Evolutionary conservation across 2,113 vertebrate genomes (phyloP), one percentile per base, ranked within the genome.

Genomic region (Puffinus mauretanicus): DNA sequence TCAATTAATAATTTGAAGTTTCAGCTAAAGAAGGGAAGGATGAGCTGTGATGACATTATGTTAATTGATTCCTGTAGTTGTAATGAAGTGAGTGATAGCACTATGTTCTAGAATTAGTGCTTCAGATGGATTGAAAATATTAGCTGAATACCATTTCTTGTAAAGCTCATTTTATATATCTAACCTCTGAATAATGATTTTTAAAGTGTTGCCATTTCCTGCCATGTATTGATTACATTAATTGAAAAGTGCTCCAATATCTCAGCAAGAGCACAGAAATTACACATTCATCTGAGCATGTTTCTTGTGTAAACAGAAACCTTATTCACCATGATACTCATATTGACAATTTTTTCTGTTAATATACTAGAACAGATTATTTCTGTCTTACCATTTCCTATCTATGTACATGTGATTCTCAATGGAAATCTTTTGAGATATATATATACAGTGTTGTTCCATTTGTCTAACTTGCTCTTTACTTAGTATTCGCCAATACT

Each of bases 1-100:
- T 76, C 92, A 94, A 93, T 96, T 97, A 95, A 90, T 94, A 88
- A 90, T 80, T 62, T 80, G 65, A 88, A 88, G 90, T 82, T 82
- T 85, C 82, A 95, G 3, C 46, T 60, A 18, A 69, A 73, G 69
- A 70, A 91, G 58, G 72, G 57, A 84, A 95, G 84, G 81, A 90
- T 17, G 44, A 90, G 69, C 47, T 77, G 40, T 79, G 49, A 94
- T 88, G 91, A 70, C 58, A 90, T 78, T 83, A 75, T 88, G 79
- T 72, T 96, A 94, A 97, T 96, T 94, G 80, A 94, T 93, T 96
- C 73, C 66, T 89, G 22, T 51, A 92, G 46, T 36, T 94, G 26
- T 79, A 93, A 70, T 82, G 55, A 92, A 90, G 40, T 82, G 60
- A 95, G 42, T 72, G 54, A 77, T 54, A 75, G 70, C 71, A 73